Percentiles rank a stretch among this genome's conserved stretches.
Conservation (phyloP, 1,140 invertebrate genomes). For the Maconellicoccus hirsutus region DNA sequence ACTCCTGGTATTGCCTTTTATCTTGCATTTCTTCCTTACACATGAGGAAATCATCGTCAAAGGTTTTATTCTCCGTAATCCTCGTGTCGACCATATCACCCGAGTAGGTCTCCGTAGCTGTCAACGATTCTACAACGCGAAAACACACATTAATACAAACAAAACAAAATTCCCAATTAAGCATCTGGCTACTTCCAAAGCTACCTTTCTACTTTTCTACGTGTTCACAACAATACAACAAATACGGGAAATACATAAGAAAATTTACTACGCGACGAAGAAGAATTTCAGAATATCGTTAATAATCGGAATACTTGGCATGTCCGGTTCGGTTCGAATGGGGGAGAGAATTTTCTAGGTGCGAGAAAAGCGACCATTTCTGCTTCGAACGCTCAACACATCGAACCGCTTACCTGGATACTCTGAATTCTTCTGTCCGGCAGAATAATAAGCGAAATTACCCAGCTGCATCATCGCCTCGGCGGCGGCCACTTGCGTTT, state of each 20-base stretch:
- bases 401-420: background rate
- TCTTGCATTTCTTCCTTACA: slow-evolving; percentile 14
- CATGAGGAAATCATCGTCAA: slow-evolving; percentile 20
- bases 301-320: too few relatives aligned
- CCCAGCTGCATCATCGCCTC: slow-evolving; percentile 76
- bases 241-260: too few relatives aligned
- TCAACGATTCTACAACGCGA: slow-evolving; percentile 38
- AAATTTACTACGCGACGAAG: too few relatives aligned
- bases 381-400: too few relatives aligned
- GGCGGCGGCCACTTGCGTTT: slow-evolving; percentile 40
- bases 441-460: slow-evolving; percentile 53
- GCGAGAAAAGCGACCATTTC: too few relatives aligned
- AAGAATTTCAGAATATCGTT: too few relatives aligned
- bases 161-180: too few relatives aligned
- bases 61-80: slow-evolving; percentile 36
- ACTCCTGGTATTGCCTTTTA: slow-evolving; percentile 27
- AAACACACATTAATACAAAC: background rate
- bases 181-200: too few relatives aligned
- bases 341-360: too few relatives aligned
- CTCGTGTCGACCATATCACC: slow-evolving; percentile 36
- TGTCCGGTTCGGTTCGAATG: too few relatives aligned
- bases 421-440: background rate
- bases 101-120: slow-evolving; percentile 39
- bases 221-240: too few relatives aligned
- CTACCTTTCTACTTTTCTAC: too few relatives aligned